A percentile compares a stretch with the other conserved stretches of the same genome.
Evolutionary conservation across 2,797 vertebrate genomes (phyloP).

Genomic region (Taeniopygia guttata): DNA sequence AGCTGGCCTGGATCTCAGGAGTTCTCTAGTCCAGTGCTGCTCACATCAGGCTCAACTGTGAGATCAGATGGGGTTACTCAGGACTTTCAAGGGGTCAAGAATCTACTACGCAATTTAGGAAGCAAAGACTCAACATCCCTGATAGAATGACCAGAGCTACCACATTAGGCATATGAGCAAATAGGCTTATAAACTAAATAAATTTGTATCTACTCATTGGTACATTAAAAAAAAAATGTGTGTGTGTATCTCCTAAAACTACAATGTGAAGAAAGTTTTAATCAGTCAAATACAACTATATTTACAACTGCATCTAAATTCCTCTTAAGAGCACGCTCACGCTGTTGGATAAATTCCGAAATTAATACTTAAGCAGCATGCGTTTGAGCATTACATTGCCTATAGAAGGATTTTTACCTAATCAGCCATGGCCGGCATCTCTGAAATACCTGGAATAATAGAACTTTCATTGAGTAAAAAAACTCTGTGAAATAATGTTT

Average conservation of each 20-base stretch:
- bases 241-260: neutral
- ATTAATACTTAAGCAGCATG: neutral
- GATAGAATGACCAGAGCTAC: neutral
- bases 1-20: neutral
- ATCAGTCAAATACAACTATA: neutral
- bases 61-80: neutral
- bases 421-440: neutral
- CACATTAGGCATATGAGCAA: neutral
- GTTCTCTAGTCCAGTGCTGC: neutral
- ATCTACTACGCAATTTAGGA: neutral
- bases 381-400: neutral
- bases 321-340: neutral
- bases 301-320: neutral
- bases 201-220: neutral
- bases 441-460: neutral
- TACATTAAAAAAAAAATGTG: fast-evolving
- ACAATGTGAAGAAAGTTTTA: neutral
- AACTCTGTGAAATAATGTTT: neutral
- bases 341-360: neutral
- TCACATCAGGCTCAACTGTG: neutral
- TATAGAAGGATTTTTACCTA: neutral
- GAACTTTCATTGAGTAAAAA: neutral
- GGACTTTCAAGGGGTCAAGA: neutral
- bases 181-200: neutral
- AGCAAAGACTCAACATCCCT: neutral